Conservation (phyloP, 2,888 invertebrate genomes). For the Euzetes globulus region DNA sequence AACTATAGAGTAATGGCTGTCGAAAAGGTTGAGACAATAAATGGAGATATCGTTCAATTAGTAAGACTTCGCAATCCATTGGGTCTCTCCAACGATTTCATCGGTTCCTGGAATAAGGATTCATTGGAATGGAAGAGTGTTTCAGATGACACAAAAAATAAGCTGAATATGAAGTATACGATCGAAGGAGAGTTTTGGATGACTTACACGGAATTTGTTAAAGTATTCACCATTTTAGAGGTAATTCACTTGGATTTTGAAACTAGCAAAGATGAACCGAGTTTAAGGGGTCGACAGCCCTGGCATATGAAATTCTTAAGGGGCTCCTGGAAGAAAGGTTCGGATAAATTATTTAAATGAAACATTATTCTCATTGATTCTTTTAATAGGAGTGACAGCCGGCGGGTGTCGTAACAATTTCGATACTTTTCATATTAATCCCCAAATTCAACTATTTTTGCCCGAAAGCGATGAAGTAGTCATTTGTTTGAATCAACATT, state of each 20-base stretch:
- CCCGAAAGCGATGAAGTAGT: slow-evolving; percentile 60
- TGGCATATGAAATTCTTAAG: slow-evolving; percentile 84
- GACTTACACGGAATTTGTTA: slow-evolving; percentile 70
- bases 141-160: slow-evolving; percentile 63
- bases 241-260: slow-evolving; percentile 78
- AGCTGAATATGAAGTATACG: slow-evolving; percentile 59
- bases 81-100: slow-evolving; percentile 55
- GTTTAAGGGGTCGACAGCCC: slow-evolving; percentile 65
- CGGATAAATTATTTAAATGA: not conserved
- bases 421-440: slow-evolving; percentile 88
- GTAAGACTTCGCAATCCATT: slow-evolving; percentile 64
- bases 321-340: slow-evolving; percentile 63
- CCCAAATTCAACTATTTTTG: slow-evolving; percentile 71
- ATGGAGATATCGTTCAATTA: slow-evolving; percentile 45
- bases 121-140: slow-evolving; percentile 70
- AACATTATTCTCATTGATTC: not conserved
- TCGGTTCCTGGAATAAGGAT: slow-evolving; percentile 57
- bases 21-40: slow-evolving; percentile 39
- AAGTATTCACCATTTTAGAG: slow-evolving; percentile 72
- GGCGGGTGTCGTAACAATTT: slow-evolving; percentile 81
- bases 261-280: slow-evolving; percentile 74
- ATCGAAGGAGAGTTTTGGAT: slow-evolving; percentile 73
- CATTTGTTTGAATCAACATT: slow-evolving; percentile 78
- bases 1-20: slow-evolving; percentile 61
- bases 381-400: slow-evolving; percentile 67